phyloP scores from a whole-genome alignment of 2,113 vertebrate species.

The Mungos mungo region DNA sequence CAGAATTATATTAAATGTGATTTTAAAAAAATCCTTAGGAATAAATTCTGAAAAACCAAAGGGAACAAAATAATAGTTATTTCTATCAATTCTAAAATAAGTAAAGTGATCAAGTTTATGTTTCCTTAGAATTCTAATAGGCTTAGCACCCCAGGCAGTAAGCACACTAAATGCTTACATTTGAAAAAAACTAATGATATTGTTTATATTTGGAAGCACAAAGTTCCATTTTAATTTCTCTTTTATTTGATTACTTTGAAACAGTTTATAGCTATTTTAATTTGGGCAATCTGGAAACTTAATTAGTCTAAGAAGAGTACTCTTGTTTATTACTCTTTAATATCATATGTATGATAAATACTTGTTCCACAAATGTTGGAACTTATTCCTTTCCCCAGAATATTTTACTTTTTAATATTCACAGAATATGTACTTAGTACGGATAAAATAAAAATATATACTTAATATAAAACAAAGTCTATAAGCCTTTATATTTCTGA shows the following conservation, averaged over 20 bases:
- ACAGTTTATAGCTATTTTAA: neutral
- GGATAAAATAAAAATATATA: neutral
- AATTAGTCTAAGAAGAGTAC: neutral
- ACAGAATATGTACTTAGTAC: neutral
- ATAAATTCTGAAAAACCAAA: neutral
- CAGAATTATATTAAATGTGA: neutral
- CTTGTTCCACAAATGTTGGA: neutral
- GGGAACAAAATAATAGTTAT: neutral
- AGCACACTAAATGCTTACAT: neutral
- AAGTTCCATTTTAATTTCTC: neutral
- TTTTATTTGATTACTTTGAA: neutral
- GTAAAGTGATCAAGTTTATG: neutral
- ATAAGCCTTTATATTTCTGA: neutral
- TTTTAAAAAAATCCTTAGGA: neutral
- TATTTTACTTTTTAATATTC: conserved; percentile 17
- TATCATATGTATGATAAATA: neutral
- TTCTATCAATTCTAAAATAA: conserved; percentile 8
- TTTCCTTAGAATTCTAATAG: neutral
- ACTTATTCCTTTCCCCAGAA: neutral
- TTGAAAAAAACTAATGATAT: neutral
- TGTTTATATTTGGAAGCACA: neutral
- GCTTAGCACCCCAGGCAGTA: neutral
- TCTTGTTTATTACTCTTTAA: neutral
- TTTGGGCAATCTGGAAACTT: neutral
- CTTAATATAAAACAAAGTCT: neutral